These are phyloP conservation scores for Proales similis DNA, from an alignment of 1,140 invertebrate genomes.

Conservation along the genomic window DNA sequence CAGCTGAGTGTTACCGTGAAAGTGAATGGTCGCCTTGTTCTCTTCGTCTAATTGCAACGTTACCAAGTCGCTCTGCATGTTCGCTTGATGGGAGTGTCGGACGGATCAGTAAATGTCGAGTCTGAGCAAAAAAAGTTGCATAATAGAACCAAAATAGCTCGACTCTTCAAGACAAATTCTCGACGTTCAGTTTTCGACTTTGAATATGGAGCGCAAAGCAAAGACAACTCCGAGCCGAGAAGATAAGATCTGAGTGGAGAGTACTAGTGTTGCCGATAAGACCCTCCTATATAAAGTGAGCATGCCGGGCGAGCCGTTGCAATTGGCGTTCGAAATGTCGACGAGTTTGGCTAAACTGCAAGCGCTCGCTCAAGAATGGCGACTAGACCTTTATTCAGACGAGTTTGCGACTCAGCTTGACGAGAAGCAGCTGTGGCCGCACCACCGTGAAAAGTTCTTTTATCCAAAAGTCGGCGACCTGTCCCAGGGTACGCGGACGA, in stretches of 20 bases:
- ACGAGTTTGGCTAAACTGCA: too few species aligned
- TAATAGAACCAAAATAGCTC: too few species aligned
- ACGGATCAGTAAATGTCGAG: slow-evolving; percentile 5
- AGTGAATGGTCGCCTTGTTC: slow-evolving; percentile 16
- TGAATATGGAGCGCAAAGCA: neutral
- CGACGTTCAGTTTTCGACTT: too few species aligned
- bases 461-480: slow-evolving; percentile 54
- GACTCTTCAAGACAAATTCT: too few species aligned
- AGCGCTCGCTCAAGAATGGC: slow-evolving; percentile 29
- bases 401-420: slow-evolving; percentile 53
- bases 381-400: slow-evolving; percentile 20
- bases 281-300: too few species aligned
- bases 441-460: slow-evolving; percentile 48
- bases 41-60: slow-evolving; percentile 16
- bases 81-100: neutral
- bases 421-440: slow-evolving; percentile 46
- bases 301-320: neutral
- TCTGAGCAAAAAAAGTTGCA: slow-evolving; percentile 18
- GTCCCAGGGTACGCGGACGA: slow-evolving; percentile 45
- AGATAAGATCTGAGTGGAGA: neutral
- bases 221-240: neutral
- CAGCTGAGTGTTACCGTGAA: slow-evolving; percentile 25
- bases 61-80: slow-evolving; percentile 1
- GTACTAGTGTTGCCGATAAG: neutral
- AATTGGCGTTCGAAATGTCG: slow-evolving; percentile 3